Conservation (phyloP, 2,113 vertebrate species). For the Arizona elegans region DNA sequence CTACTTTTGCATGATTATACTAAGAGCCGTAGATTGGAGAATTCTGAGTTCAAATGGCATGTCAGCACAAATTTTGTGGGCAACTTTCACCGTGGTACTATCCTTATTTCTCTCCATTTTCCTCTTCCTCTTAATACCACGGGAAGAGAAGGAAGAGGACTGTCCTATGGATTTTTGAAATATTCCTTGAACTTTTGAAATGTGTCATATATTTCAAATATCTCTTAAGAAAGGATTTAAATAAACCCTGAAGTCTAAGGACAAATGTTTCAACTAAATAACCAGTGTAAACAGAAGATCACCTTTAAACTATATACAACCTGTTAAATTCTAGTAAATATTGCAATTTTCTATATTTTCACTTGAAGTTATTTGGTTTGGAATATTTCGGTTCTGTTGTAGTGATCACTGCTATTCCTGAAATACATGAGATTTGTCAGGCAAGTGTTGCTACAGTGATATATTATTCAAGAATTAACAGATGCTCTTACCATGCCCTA, state of each 20-base stretch:
- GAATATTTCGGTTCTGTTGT: neutral
- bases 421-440: neutral
- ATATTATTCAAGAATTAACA: conserved; percentile 10
- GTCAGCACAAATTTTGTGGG: neutral
- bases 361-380: neutral
- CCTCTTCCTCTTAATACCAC: neutral
- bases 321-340: neutral
- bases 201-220: neutral
- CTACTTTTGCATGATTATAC: neutral
- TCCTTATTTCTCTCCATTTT: neutral
- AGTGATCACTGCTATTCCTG: neutral
- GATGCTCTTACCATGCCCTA: neutral
- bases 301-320: neutral
- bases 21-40: neutral
- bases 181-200: neutral
- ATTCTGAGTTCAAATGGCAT: neutral
- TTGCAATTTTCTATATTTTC: neutral
- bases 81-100: neutral
- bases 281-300: neutral
- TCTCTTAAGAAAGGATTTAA: neutral
- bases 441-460: neutral
- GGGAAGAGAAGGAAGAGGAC: neutral
- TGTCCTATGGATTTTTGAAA: neutral
- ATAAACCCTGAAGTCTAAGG: neutral
- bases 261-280: neutral